These are phyloP conservation scores for Sebastes minor DNA, from an alignment of 2,797 vertebrate species.

Conservation along the genomic window DNA sequence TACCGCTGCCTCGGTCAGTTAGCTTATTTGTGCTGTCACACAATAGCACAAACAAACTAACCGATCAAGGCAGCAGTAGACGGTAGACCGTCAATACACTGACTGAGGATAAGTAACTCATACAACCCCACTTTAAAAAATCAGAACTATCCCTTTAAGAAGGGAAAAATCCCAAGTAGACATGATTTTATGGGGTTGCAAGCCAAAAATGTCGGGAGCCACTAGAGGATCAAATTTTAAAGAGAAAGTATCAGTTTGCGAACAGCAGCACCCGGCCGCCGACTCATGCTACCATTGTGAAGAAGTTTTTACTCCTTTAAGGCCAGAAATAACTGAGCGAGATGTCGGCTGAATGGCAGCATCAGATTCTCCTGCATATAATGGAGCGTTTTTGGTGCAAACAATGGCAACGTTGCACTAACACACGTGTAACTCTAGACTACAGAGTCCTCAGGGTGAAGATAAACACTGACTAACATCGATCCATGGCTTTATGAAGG, in stretches of 20 bases:
- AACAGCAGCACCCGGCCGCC: not conserved
- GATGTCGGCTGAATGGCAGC: slow-evolving; percentile 4
- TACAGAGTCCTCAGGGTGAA: slow-evolving; percentile 22
- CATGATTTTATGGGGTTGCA: not conserved
- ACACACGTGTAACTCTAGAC: slow-evolving; percentile 49
- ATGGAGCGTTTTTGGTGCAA: slow-evolving; percentile 17
- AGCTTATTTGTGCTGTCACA: too few relatives aligned
- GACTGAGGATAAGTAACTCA: too few relatives aligned
- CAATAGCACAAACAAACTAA: too few relatives aligned
- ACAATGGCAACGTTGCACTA: slow-evolving; percentile 23
- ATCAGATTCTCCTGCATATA: slow-evolving; percentile 40
- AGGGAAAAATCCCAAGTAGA: not conserved
- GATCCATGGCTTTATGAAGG: slow-evolving; percentile 43
- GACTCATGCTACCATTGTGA: not conserved
- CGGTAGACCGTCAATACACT: too few relatives aligned
- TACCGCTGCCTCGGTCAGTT: too few relatives aligned
- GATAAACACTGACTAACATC: slow-evolving; percentile 13
- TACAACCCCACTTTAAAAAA: too few relatives aligned
- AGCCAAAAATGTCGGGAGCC: not conserved
- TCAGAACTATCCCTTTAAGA: too few relatives aligned
- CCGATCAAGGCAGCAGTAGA: too few relatives aligned
- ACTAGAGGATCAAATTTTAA: not conserved
- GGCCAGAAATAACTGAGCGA: slow-evolving; percentile 19
- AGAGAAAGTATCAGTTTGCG: not conserved
- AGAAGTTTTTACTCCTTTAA: slow-evolving; percentile 4